Conservation (phyloP, 2,113 vertebrate genomes). For the Vidua chalybeata region DNA sequence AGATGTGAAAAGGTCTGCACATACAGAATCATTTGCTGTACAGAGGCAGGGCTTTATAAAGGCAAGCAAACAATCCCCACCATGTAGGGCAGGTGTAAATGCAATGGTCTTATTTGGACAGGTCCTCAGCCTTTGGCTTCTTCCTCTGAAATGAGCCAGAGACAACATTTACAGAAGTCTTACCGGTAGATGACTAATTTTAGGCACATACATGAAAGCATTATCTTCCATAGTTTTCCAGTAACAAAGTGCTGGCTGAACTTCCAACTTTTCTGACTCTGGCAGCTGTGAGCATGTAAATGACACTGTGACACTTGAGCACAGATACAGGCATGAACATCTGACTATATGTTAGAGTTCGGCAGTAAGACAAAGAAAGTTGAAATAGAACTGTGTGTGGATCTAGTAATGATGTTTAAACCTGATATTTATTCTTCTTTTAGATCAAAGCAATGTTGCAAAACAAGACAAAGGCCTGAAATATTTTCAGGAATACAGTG, state of each 20-base stretch:
- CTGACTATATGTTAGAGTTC: fast-evolving
- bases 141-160: not conserved
- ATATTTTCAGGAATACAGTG: not conserved
- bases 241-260: not conserved
- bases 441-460: not conserved
- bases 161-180: not conserved
- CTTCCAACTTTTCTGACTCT: not conserved
- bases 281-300: not conserved
- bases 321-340: not conserved
- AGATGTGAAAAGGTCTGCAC: not conserved
- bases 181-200: not conserved
- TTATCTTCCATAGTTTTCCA: not conserved
- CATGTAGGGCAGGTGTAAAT: not conserved
- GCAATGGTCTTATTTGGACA: not conserved
- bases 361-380: not conserved
- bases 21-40: not conserved
- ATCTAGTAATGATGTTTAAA: not conserved
- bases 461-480: not conserved
- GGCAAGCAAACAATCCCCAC: not conserved
- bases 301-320: not conserved
- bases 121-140: not conserved
- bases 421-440: not conserved
- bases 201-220: not conserved
- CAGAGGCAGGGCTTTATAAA: not conserved
- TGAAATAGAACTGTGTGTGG: not conserved